Conservation (phyloP, 1,140 invertebrate genomes). For the Drosophila erecta region DNA sequence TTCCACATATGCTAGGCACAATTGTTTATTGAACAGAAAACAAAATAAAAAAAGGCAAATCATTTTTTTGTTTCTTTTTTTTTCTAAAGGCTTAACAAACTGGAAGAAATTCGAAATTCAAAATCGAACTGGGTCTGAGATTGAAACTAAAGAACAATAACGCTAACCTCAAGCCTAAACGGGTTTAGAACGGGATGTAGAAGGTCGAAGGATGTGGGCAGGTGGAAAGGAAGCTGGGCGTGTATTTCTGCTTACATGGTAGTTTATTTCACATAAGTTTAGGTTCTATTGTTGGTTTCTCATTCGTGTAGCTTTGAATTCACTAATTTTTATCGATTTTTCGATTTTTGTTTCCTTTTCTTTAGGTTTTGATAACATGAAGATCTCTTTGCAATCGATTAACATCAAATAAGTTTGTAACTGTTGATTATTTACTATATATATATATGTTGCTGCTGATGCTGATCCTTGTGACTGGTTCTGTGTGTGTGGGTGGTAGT, state of each 20-base stretch:
- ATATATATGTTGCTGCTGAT: slow-evolving; percentile 19
- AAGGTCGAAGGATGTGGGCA: slow-evolving; percentile 13
- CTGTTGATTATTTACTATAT: slow-evolving; percentile 52
- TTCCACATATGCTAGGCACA: slow-evolving; percentile 38
- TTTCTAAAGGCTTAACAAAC: slow-evolving; percentile 15
- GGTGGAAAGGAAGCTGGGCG: slow-evolving; percentile 25
- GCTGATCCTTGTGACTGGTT: slow-evolving; percentile 42
- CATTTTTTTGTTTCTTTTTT: background rate
- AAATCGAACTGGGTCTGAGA: slow-evolving; percentile 21
- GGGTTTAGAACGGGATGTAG: background rate
- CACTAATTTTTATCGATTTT: slow-evolving; percentile 31
- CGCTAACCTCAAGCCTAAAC: slow-evolving; percentile 15
- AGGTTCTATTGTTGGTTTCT: slow-evolving; percentile 38
- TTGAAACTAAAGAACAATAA: slow-evolving; percentile 22
- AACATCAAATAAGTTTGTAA: slow-evolving; percentile 61
- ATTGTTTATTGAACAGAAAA: slow-evolving; percentile 14
- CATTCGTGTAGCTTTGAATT: slow-evolving; percentile 23
- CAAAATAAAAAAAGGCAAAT: background rate
- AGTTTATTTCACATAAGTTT: slow-evolving; percentile 18
- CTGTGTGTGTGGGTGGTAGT: slow-evolving; percentile 3
- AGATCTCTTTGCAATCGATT: slow-evolving; percentile 49
- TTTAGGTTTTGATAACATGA: slow-evolving; percentile 56
- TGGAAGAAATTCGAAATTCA: slow-evolving; percentile 24
- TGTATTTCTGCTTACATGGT: slow-evolving; percentile 27
- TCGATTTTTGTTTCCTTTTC: slow-evolving; percentile 6